Percentiles rank a stretch among this genome's conserved stretches.
Evolutionary conservation across 1,140 invertebrate species (phyloP).

Genomic region (Bombus affinis): DNA sequence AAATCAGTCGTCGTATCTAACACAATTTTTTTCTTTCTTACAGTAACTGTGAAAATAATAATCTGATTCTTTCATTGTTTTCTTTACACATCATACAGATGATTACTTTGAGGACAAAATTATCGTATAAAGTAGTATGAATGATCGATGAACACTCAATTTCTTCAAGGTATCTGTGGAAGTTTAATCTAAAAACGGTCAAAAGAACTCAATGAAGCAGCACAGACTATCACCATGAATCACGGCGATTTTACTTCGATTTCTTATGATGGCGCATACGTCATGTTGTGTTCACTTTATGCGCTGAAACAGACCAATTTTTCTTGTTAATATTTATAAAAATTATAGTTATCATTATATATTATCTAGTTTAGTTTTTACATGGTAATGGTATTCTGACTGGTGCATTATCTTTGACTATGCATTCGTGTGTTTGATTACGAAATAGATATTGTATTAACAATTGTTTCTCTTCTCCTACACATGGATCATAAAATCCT

Average conservation of each 20-base stretch:
- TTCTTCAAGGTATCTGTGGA: slow-evolving; percentile 41
- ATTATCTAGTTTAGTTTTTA: slow-evolving; percentile 77
- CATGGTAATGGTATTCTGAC: slow-evolving; percentile 89
- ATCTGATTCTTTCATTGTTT: neutral
- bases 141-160: slow-evolving; percentile 58
- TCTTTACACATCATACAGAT: neutral
- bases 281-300: slow-evolving; percentile 83
- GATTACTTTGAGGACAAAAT: slow-evolving; percentile 25
- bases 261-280: slow-evolving; percentile 62
- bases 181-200: slow-evolving; percentile 61
- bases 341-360: slow-evolving; percentile 8
- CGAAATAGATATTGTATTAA: slow-evolving; percentile 94
- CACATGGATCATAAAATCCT: slow-evolving; percentile 98
- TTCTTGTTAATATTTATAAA: neutral
- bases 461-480: slow-evolving; percentile 95
- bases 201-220: slow-evolving; percentile 49
- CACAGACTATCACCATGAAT: slow-evolving; percentile 29
- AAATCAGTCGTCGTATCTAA: neutral
- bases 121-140: slow-evolving; percentile 63
- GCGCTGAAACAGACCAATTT: slow-evolving; percentile 76
- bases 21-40: neutral
- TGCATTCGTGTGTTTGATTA: slow-evolving; percentile 89
- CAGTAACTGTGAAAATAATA: neutral
- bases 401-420: slow-evolving; percentile 90
- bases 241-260: slow-evolving; percentile 44